Base-by-base conservation (phyloP, 1,140 invertebrate genomes). In the Leptinotarsa undecemlineata region DNA sequence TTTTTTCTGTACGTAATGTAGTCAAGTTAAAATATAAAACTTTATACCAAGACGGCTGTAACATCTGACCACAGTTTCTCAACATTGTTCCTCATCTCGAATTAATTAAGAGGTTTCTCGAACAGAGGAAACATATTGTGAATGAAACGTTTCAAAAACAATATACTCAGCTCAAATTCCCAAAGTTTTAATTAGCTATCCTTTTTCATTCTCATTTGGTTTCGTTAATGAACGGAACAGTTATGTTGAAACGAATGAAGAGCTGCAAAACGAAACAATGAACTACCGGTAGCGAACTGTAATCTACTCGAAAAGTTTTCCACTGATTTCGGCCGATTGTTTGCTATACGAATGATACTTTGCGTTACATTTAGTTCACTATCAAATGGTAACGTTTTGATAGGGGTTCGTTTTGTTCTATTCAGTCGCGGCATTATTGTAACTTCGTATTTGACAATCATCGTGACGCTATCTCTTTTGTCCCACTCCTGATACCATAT, bases 281-380 rank as follows among this genome's bases (percentile, higher is more conserved):
- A 14, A 26, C 57, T 57, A 42, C 51, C 60, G 23, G 60, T 71
- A 61, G 20, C 42, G 23, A 61, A 71, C 61, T 71, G 51, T 71
- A 61, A 20, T 33, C 70, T 71, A 60, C 26, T 61, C 51, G 70
- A 33, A 61, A 60, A 42, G 51, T 42, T 71, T 61, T 60, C 23
- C 23, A 42, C 48, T 51, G 51, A 61, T 71, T 60, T 61, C 60
- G 23, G 48, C 42, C 70, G 70, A 61, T 62, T 62, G 23, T 61
- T 14, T 62, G 60, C 72, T 66, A 57, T 57, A 19, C 26, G 21
- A 48, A 47, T 73, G 48, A 74, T 71, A 74, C 48, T 70, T 74
- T 74, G 42, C n/a, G 20, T 19, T 66, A 66, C 42, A 51, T 74
- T 74, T 71, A 71, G 21, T 71, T 48, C 47, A 61, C 6, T 33